Conservation (phyloP, 2,888 invertebrate species). For the Thera britannica region DNA sequence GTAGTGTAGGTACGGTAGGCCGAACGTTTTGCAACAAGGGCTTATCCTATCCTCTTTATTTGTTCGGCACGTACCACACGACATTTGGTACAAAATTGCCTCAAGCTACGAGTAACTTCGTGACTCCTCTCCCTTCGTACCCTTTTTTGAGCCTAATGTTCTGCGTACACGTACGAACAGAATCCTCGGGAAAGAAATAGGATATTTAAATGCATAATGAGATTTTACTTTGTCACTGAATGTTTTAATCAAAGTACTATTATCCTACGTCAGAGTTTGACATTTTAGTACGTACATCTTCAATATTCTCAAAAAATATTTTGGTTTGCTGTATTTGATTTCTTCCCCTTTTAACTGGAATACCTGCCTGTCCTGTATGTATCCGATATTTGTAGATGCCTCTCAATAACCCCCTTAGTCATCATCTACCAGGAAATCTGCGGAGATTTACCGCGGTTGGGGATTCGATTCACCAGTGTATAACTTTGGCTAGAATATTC, state of each 20-base stretch:
- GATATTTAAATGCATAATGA: constrained; percentile 65
- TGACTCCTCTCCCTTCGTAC: constrained; percentile 68
- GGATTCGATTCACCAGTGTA: too few species aligned
- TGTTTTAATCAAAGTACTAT: constrained; percentile 40
- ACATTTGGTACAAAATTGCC: constrained; percentile 84
- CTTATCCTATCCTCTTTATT: constrained; percentile 79
- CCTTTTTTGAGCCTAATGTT: constrained; percentile 73
- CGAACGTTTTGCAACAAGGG: constrained; percentile 44
- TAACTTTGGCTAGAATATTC: not conserved
- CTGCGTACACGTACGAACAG: constrained; percentile 71
- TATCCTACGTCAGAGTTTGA: not conserved
- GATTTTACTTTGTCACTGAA: constrained; percentile 46
- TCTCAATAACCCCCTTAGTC: not conserved
- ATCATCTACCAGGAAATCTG: not conserved
- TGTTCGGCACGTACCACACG: constrained; percentile 80
- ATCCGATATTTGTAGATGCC: too few species aligned
- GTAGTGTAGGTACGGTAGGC: constrained; percentile 14
- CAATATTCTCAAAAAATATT: too few species aligned
- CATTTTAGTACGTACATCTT: too few species aligned
- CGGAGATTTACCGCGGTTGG: not conserved
- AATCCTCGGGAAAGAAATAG: constrained; percentile 58
- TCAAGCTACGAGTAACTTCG: constrained; percentile 77
- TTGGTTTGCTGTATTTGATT: too few species aligned
- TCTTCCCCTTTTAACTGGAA: too few species aligned
- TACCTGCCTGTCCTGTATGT: not conserved